Base-by-base conservation (phyloP, 2,888 invertebrate genomes). In the Polymixis lichenea region DNA sequence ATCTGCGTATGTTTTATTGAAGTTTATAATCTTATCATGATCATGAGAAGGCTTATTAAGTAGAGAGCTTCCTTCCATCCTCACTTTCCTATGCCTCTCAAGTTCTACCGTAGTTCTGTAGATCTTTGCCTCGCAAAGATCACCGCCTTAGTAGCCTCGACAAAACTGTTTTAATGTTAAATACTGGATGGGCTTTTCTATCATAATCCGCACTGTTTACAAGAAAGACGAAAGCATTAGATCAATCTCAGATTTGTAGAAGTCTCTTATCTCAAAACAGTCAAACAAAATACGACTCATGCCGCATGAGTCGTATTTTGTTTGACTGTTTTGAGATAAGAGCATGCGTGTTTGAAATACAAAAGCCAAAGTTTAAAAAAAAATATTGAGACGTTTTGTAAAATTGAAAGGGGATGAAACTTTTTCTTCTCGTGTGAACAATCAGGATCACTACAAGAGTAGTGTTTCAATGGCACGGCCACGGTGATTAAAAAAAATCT, bases 1-100 rank as follows among this genome's bases (percentile, higher is more conserved):
- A 87, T 84, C 73, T 70, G 68, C 75, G 68, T n/a, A n/a, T 82
- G 78, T 85, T 83, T 87, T 86, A 80, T 80, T 78, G 49, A 51
- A 55, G n/a, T 32, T 19, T 22, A 25, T 61, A 13, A 11, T 70
- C 13, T 32, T 58, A 9, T 28, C 17, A 46, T 72, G 19, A 32
- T 32, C 13, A 60, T 55, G 25, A 55, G 56, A 58, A n/a, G 3
- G 8, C 25, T 17, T 17, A 25, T 28, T 19, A 28, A 28, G 38
- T 4, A 11, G 46, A 19, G 17, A 22, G 2, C 17, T 49, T 56
- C 2, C n/a, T 32, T 22, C 17, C 17, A 22, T 32, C 11, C 2
- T n/a, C 22, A 49, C 11, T 38, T 46, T n/a, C 25, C 22, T 51
- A 13, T 15, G 8, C 13, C 8, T n/a, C n/a, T 17, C 5, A 60